phyloP scores from a whole-genome alignment of 2,113 vertebrate species.

The Stigmatopora nigra region DNA sequence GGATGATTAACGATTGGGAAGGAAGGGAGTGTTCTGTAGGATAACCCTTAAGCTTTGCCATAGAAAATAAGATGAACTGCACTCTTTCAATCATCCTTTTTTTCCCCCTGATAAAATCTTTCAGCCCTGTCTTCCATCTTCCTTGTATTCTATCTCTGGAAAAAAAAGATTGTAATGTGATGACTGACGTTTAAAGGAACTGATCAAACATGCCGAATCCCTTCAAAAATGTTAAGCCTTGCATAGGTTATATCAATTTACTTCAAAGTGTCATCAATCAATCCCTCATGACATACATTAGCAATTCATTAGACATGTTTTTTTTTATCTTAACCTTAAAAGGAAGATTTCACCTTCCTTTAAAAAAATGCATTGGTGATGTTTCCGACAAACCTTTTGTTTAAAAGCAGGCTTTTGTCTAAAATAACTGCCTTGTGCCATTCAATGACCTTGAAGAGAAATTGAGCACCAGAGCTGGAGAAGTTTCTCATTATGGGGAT shows the following conservation, averaged over 20 bases:
- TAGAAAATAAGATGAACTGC: conserved; percentile 50
- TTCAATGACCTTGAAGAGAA: conserved; percentile 56
- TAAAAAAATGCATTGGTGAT: conserved; percentile 39
- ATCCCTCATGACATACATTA: conserved; percentile 11
- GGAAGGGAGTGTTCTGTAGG: conserved; percentile 49
- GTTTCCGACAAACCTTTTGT: conserved; percentile 52
- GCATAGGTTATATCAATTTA: conserved; percentile 2
- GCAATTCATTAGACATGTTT: conserved; percentile 22
- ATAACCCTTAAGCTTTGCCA: conserved; percentile 35
- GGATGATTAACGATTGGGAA: conserved; percentile 65
- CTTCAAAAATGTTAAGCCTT: conserved; percentile 7
- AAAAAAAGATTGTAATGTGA: conserved; percentile 54
- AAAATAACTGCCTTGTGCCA: conserved; percentile 51
- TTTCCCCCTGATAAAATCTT: conserved; percentile 38
- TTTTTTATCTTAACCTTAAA: conserved; percentile 35
- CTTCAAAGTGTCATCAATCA: conserved; percentile 8
- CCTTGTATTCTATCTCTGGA: conserved; percentile 38
- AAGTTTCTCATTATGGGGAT: conserved; percentile 58
- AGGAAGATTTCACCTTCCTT: conserved; percentile 36
- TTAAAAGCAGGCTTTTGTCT: conserved; percentile 35
- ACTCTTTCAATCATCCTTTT: conserved; percentile 44
- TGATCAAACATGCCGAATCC: conserved; percentile 44
- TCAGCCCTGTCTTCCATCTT: conserved; percentile 21
- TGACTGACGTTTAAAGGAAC: conserved; percentile 39
- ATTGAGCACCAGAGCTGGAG: conserved; percentile 57